phyloP scores from a whole-genome alignment of 2,888 invertebrate species.

The Dascillus cervinus region DNA sequence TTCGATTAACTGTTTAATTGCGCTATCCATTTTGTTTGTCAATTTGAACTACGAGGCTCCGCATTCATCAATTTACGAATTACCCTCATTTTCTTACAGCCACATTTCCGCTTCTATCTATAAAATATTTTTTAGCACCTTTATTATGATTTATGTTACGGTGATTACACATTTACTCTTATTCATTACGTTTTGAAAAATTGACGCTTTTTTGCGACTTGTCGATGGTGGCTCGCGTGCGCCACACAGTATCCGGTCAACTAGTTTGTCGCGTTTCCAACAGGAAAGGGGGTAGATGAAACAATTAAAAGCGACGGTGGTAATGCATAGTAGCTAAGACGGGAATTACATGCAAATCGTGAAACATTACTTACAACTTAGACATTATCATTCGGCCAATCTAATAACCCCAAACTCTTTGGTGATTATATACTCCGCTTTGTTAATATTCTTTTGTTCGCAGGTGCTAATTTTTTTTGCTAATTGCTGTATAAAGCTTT shows the following conservation, averaged over 20 bases:
- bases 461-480: constrained; percentile 17
- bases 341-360: constrained; percentile 28
- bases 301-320: constrained; percentile 35
- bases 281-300: constrained; percentile 21
- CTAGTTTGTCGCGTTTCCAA: constrained; percentile 26
- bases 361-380: constrained; percentile 19
- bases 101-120: constrained; percentile 13
- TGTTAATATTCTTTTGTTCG: constrained; percentile 15
- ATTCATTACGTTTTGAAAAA: too few species aligned
- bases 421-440: constrained; percentile 19
- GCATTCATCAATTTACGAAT: constrained; percentile 37
- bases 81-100: constrained; percentile 28
- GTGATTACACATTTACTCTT: constrained; percentile 1
- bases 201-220: too few species aligned
- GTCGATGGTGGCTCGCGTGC: constrained; percentile 31
- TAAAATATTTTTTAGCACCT: constrained; percentile 13
- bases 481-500: too few species aligned
- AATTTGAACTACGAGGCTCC: constrained; percentile 35
- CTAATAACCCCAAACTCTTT: constrained; percentile 21
- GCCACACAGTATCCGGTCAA: constrained; percentile 35
- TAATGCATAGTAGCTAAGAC: constrained; percentile 27
- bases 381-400: constrained; percentile 21
- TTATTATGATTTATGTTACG: constrained; percentile 19
- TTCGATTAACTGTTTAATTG: constrained; percentile 42
- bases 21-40: constrained; percentile 41